Evolutionary conservation across 2,113 vertebrate genomes (phyloP).

Genomic region (Sinocyclocheilus maitianheensis): DNA sequence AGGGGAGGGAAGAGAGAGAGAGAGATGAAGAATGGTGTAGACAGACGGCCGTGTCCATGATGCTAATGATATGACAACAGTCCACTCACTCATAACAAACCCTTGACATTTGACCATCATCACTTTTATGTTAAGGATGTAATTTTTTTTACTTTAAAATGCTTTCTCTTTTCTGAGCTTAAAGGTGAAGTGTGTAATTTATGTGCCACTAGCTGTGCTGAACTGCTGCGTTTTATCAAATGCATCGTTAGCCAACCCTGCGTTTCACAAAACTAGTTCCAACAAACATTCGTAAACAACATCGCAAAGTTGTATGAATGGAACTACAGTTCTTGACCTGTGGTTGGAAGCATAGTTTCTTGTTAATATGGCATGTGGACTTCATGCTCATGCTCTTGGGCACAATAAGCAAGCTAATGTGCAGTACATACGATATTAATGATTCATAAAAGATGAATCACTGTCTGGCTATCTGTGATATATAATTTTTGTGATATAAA

Average conservation of each 20-base stretch:
- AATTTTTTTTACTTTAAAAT: neutral
- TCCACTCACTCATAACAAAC: neutral
- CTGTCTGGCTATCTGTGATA: too few relatives aligned
- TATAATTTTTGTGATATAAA: too few relatives aligned
- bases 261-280: neutral
- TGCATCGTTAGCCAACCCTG: neutral
- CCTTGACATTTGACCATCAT: neutral
- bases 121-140: neutral
- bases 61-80: neutral
- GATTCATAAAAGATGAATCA: too few relatives aligned
- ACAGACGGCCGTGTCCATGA: neutral
- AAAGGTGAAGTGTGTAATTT: neutral
- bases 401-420: neutral
- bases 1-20: neutral
- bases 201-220: neutral
- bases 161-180: neutral
- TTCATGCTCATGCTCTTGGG: neutral
- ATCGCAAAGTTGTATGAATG: neutral
- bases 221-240: neutral
- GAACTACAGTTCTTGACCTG: neutral
- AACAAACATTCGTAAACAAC: neutral
- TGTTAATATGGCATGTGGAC: neutral
- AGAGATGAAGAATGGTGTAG: neutral
- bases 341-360: neutral
- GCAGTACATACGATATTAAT: too few relatives aligned